phyloP scores from a whole-genome alignment of 2,797 vertebrate genomes.

The Lophotriccus pileatus region DNA sequence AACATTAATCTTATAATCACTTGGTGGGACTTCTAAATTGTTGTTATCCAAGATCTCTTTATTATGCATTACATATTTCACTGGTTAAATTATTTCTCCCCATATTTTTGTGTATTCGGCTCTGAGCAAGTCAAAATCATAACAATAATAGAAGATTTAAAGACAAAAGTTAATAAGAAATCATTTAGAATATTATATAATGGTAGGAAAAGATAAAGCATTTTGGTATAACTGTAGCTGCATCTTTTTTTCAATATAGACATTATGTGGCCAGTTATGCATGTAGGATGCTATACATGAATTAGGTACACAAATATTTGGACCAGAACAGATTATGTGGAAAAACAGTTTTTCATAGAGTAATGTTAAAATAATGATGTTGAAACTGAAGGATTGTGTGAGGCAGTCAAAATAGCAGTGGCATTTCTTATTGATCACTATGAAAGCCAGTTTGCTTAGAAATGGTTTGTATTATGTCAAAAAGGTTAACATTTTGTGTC shows the following conservation, averaged over 20 bases:
- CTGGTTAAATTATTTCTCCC: neutral
- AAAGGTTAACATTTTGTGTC: neutral
- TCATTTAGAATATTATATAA: accelerated
- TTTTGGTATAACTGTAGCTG: neutral
- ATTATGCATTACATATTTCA: neutral
- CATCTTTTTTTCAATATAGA: neutral
- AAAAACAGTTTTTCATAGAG: neutral
- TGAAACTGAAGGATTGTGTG: neutral
- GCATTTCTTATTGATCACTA: neutral
- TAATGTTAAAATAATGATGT: neutral
- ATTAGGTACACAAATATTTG: neutral
- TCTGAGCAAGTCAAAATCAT: neutral
- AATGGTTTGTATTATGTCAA: neutral
- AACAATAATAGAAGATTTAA: neutral
- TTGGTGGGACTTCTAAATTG: neutral
- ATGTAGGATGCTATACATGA: neutral
- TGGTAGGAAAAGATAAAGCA: neutral
- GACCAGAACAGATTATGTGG: neutral
- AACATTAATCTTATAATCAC: neutral
- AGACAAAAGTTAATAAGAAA: neutral
- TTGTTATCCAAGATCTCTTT: neutral
- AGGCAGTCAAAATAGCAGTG: neutral
- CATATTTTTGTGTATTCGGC: neutral
- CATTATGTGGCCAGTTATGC: neutral
- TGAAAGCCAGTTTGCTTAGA: neutral